A percentile compares a stretch with the other conserved stretches of the same genome.
Conservation (phyloP, 2,797 vertebrate genomes). For the Sebastes reedi region DNA sequence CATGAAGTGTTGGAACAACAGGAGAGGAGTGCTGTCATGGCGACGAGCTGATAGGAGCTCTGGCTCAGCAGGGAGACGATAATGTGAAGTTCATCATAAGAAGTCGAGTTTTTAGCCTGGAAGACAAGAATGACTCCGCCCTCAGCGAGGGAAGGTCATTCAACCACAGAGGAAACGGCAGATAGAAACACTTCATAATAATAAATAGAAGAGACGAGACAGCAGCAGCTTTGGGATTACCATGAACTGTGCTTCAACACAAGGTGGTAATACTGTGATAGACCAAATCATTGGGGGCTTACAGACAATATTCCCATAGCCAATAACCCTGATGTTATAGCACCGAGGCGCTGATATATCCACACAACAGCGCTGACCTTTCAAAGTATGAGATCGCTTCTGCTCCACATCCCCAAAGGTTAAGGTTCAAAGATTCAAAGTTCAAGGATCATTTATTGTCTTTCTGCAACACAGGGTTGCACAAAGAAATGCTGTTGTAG, state of each 20-base stretch:
- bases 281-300: background rate
- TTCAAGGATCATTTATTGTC: too few relatives aligned
- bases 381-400: conserved; percentile 3
- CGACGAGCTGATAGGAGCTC: background rate
- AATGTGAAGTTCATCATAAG: conserved; percentile 10
- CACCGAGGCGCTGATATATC: background rate
- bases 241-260: conserved; percentile 14
- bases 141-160: conserved; percentile 24
- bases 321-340: background rate
- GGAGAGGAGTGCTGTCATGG: background rate
- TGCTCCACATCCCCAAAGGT: background rate
- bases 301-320: conserved; percentile 21
- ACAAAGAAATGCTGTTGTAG: too few relatives aligned
- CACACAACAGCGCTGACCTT: conserved; percentile 27
- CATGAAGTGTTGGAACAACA: background rate
- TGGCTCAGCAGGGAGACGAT: background rate
- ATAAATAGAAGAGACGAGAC: conserved; percentile 18
- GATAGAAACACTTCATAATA: conserved; percentile 30
- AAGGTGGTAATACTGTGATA: conserved; percentile 5
- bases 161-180: background rate
- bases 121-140: conserved; percentile 12
- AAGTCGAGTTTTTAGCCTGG: background rate
- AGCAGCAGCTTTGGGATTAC: conserved; percentile 36
- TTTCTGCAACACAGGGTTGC: too few relatives aligned
- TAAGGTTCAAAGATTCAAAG: too few relatives aligned